A percentile compares a stretch with the other conserved stretches of the same genome.
Evolutionary conservation across 2,888 invertebrate species (phyloP).

Genomic region (Lypha dubia): DNA sequence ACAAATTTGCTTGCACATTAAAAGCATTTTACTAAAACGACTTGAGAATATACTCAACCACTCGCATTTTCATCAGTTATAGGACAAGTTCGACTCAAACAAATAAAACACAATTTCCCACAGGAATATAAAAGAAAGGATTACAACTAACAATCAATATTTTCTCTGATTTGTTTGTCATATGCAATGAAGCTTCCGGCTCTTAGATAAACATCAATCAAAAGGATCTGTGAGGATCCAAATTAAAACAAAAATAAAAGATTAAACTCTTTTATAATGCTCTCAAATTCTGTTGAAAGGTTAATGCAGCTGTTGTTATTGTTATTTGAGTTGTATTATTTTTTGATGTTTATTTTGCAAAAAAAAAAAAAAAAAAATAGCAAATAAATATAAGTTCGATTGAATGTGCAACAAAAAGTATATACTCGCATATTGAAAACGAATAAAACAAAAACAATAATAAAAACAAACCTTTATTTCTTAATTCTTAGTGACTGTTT

Average conservation of each 20-base stretch:
- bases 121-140: too few species aligned
- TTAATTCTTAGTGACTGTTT: slow-evolving; percentile 72
- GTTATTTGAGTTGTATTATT: slow-evolving; percentile 48
- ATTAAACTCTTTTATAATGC: slow-evolving; percentile 25
- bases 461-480: slow-evolving; percentile 67
- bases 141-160: too few species aligned
- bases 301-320: slow-evolving; percentile 63
- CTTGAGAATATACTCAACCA: too few species aligned
- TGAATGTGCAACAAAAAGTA: slow-evolving; percentile 55
- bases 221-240: too few species aligned
- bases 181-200: too few species aligned
- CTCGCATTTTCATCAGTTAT: too few species aligned
- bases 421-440: slow-evolving; percentile 25
- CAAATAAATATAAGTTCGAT: slow-evolving; percentile 56
- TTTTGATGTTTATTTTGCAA: slow-evolving; percentile 45
- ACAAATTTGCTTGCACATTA: too few species aligned
- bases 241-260: not conserved
- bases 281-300: slow-evolving; percentile 25
- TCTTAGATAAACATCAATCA: too few species aligned
- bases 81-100: too few species aligned
- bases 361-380: slow-evolving; percentile 34
- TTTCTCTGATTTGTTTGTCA: too few species aligned
- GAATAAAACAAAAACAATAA: slow-evolving; percentile 45
- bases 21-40: too few species aligned
- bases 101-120: too few species aligned